Base-by-base conservation (phyloP, 1,140 invertebrate genomes). In the Drosophila insularis region DNA sequence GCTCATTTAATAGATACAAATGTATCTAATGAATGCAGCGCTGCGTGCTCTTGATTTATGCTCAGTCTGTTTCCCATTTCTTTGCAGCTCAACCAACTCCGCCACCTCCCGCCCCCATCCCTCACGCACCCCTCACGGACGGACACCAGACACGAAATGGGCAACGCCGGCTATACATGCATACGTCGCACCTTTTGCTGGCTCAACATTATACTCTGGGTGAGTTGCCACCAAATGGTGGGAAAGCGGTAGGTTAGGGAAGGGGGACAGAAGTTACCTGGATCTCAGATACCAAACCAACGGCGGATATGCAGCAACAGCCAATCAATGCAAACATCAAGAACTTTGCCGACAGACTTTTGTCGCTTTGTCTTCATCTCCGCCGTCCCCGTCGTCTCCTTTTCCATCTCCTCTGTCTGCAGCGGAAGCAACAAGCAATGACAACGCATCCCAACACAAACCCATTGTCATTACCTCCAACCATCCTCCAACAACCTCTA, bases 151-250 rank as follows among this genome's bases (percentile, higher is more conserved):
- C 32, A 59, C 53, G 62, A 68, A 64, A 96, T 96, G 95, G 93
- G 94, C 60, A 94, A 94, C 80, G 95, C 95, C 84, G 95, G 95
- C 76, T 96, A 96, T 90, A 95, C 95, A 76, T 96, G 95, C 91
- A 95, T 96, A 74, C 93, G 96, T 77, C 94, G 95, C 91, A 93
- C 95, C 43, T 95, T 96, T 84, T 96, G 95, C 82, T 95, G 95
- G 91, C 93, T 96, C 73, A 96, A 96, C 92, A 94, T 96, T 46
- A 92, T 96, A 61, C 93, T 96, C 80, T 96, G 95, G 96, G 96
- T 96, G 43, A 46, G 43, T 27, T 64, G 62, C 32, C 32, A 35
- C 32, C 10, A 37, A 11, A 11, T 35, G n/a, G 6, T 5, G 2
- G 27, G 11, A 3, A 37, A 37, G 35, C 11, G 10, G 10, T 13